These are phyloP conservation scores for Corythornis vintsioides DNA, from an alignment of 2,113 vertebrate genomes.

Conservation along the genomic window DNA sequence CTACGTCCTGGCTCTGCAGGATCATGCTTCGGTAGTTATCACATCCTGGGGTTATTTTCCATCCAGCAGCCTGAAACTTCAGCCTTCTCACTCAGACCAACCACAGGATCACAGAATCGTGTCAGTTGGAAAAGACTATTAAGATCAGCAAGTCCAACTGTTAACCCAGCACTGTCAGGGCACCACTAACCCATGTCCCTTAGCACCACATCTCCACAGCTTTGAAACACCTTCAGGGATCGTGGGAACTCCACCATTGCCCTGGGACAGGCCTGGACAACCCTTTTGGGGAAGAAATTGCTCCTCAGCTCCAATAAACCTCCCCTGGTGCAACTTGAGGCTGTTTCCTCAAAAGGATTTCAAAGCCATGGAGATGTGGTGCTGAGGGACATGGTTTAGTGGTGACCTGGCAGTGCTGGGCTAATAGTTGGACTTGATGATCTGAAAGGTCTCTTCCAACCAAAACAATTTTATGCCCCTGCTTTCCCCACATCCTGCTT, in stretches of 20 bases:
- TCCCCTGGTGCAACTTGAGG: not conserved
- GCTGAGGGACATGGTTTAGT: not conserved
- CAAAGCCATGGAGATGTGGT: not conserved
- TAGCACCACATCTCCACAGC: not conserved
- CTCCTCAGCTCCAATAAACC: not conserved
- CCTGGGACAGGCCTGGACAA: not conserved
- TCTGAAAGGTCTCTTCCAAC: not conserved
- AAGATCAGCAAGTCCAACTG: not conserved
- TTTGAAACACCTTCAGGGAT: not conserved
- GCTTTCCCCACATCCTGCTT: conserved; percentile 3
- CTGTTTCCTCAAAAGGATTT: not conserved
- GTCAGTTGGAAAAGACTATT: not conserved
- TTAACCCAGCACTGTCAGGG: not conserved
- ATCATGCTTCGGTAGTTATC: not conserved
- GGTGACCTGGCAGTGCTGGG: not conserved
- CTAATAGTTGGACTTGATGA: not conserved
- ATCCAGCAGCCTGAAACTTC: not conserved
- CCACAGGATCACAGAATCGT: not conserved
- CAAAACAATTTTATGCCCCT: not conserved
- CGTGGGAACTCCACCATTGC: not conserved
- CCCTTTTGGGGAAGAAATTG: not conserved
- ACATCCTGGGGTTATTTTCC: not conserved
- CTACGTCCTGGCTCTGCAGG: not conserved
- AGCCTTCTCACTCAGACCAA: not conserved
- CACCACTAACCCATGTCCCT: not conserved